A percentile compares a stretch with the other conserved stretches of the same genome.
phyloP scores from a whole-genome alignment of 2,797 vertebrate species.

The Clarias fuscus region DNA sequence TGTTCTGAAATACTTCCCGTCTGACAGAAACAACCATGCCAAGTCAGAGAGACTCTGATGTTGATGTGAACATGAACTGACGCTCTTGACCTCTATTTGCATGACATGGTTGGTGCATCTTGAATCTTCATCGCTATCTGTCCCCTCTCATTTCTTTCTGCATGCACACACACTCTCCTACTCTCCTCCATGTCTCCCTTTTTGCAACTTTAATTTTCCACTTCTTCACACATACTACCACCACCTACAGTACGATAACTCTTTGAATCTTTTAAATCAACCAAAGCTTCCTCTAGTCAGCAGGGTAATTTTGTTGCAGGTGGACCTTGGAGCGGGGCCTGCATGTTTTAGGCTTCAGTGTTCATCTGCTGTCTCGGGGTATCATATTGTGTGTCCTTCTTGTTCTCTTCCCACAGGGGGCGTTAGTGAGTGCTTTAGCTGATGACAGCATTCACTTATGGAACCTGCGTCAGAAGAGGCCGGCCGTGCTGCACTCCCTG shows the following conservation, averaged over 20 bases:
- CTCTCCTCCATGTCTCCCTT: constrained; percentile 30
- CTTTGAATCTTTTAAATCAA: constrained; percentile 29
- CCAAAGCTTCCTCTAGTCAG: constrained; percentile 26
- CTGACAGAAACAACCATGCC: not conserved
- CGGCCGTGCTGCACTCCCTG: constrained; percentile 95
- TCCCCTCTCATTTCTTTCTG: not conserved
- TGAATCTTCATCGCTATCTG: not conserved
- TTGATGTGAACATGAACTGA: not conserved
- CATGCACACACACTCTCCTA: not conserved
- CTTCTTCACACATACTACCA: constrained; percentile 28
- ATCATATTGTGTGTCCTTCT: not conserved
- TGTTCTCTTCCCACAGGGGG: constrained; percentile 78
- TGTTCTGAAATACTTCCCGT: not conserved
- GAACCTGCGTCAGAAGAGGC: constrained; percentile 98
- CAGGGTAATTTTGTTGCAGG: constrained; percentile 1
- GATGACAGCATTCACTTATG: constrained; percentile 95
- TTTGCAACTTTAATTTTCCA: not conserved
- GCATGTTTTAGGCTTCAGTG: not conserved
- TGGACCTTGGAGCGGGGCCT: not conserved
- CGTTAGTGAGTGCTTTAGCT: constrained; percentile 95
- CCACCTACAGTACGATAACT: constrained; percentile 27
- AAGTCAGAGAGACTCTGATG: not conserved
- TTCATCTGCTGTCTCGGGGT: not conserved
- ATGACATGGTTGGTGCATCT: not conserved
- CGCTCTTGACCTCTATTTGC: not conserved